Evolutionary conservation across 1,140 invertebrate genomes (phyloP).

Genomic region (Listronotus bonariensis): DNA sequence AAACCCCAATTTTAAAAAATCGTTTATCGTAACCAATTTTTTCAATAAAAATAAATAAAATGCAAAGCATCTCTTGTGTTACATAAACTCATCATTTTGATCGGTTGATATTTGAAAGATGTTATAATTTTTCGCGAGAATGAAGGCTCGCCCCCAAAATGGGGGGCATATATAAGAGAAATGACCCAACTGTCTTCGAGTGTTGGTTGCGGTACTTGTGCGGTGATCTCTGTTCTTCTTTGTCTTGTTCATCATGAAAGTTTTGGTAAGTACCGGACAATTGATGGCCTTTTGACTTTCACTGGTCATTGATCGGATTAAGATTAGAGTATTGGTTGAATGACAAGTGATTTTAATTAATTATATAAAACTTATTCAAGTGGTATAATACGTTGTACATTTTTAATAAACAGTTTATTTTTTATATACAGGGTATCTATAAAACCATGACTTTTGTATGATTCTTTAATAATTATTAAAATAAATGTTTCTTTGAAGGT

Average conservation of each 20-base stretch:
- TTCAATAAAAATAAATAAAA: constrained; percentile 1
- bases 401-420: too few species aligned
- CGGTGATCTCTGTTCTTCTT: constrained; percentile 6
- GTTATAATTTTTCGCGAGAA: constrained; percentile 24
- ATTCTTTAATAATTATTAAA: too few species aligned
- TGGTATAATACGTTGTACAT: too few species aligned
- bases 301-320: background rate
- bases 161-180: constrained; percentile 28
- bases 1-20: too few species aligned
- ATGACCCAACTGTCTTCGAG: constrained; percentile 5
- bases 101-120: constrained; percentile 33
- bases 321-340: too few species aligned
- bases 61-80: background rate
- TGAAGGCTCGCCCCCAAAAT: constrained; percentile 2
- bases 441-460: too few species aligned
- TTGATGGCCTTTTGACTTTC: constrained; percentile 9
- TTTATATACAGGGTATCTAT: too few species aligned
- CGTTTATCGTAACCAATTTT: too few species aligned
- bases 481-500: too few species aligned
- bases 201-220: constrained; percentile 8
- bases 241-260: constrained; percentile 20
- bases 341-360: too few species aligned
- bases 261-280: constrained; percentile 30
- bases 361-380: too few species aligned
- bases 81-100: constrained; percentile 15